Evolutionary conservation across 2,797 vertebrate genomes (phyloP).

Genomic region (Sebastes matsubarae): DNA sequence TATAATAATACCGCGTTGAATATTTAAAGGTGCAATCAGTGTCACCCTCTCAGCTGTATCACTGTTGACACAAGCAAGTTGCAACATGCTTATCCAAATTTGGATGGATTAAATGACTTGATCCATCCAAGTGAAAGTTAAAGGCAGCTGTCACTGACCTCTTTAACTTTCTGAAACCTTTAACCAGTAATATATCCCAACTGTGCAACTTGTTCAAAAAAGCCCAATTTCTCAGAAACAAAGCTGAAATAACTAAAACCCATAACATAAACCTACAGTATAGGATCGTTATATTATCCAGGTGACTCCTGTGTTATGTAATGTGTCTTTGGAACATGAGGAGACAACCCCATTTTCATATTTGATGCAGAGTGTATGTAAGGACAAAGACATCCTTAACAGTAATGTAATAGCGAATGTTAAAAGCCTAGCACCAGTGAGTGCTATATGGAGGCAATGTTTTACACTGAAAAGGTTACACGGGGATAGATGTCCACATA

Average conservation of each 20-base stretch:
- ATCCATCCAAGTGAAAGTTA: neutral
- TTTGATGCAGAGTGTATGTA: neutral
- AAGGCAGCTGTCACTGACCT: neutral
- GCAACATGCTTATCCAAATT: neutral
- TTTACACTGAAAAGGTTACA: slow-evolving; percentile 23
- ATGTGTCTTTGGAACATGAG: neutral
- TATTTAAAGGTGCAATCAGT: neutral
- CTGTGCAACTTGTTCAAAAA: neutral
- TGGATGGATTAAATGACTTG: slow-evolving; percentile 21
- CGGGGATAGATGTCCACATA: slow-evolving; percentile 18
- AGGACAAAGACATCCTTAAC: neutral
- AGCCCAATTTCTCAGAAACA: too few species aligned
- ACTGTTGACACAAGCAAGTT: neutral
- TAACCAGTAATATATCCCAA: too few species aligned
- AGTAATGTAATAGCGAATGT: neutral
- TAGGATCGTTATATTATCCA: neutral
- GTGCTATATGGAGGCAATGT: neutral
- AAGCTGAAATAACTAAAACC: neutral
- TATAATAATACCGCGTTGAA: neutral
- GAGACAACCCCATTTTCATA: neutral
- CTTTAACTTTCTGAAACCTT: neutral
- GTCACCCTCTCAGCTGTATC: neutral
- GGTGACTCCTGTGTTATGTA: neutral
- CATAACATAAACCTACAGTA: neutral
- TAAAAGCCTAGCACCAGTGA: neutral